Base-by-base conservation (phyloP, 2,888 invertebrate species). In the Anagyrus pseudococci region DNA sequence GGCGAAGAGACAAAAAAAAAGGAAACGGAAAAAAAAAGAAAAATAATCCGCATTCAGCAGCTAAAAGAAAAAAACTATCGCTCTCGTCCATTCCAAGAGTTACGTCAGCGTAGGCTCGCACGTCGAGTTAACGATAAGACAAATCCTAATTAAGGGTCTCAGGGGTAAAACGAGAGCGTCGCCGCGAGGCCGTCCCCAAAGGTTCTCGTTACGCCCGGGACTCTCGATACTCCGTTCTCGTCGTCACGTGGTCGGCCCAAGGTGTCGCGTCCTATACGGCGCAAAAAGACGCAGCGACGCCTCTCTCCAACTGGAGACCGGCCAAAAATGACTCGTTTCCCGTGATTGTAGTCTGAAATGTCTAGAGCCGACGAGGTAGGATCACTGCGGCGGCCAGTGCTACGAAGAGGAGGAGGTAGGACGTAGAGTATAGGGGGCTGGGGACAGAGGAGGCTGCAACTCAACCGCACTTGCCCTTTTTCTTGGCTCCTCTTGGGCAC, bases 261-360 rank as follows among this genome's bases (percentile, higher is more conserved):
- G n/a, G n/a, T n/a, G n/a, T n/a, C n/a, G n/a, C n/a, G n/a, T n/a
- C n/a, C n/a, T n/a, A n/a, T n/a, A n/a, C n/a, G n/a, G n/a, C n/a
- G n/a, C n/a, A n/a, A n/a, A n/a, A n/a, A n/a, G n/a, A n/a, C n/a
- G n/a, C n/a, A n/a, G n/a, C n/a, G n/a, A n/a, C n/a, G n/a, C n/a
- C n/a, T n/a, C n/a, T n/a, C n/a, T n/a, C 4, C 29, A 10, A 4
- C 56, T 66, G 66, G 66, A 66, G 63, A 60, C 48, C 49, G 49
- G 63, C 66, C 66, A 66, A 66, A 66, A 66, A 63, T 66, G 62
- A 66, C 63, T 66, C 63, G 63, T 59, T 60, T 63, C 62, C 56
- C 63, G 66, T 66, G 66, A 66, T 66, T 66, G 62, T 66, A 63
- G 60, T 66, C 33, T 49, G 48, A 46, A 62, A 59, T 62, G n/a